Evolutionary conservation across 2,888 invertebrate species (phyloP), one percentile per base, ranked within the genome.

Genomic region (Campoplex nolae): DNA sequence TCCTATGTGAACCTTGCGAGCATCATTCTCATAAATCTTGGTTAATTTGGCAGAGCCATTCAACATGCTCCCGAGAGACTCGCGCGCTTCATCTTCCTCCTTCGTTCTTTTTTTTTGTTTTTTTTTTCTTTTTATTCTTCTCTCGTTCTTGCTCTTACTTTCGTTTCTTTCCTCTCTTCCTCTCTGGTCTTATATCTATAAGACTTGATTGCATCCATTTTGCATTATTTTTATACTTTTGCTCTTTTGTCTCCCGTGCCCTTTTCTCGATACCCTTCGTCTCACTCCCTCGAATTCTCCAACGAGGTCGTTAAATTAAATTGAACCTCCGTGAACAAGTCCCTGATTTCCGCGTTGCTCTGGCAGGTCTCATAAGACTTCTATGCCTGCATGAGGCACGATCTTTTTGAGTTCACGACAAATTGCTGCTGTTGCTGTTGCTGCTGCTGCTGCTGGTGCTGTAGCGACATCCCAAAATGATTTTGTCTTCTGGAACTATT

Each of bases 41-140:
- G 90, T 92, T 93, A 94, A 94, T 93, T 94, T 93, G 93, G 91
- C 93, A 92, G 89, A 92, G 91, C 91, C 90, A 91, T 93, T 92
- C 92, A 88, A 89, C 88, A 80, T 90, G 90, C 92, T 91, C 89
- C 90, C 88, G 90, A 88, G 90, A 88, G 88, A 85, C 87, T 88
- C 86, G 88, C 84, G 82, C 74, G 75, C 84, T 85, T 51, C 70
- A 38, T 88, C 89, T 85, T 58, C 88, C 67, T 85, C n/a, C 86
- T 77, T 85, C 38, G 38, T 38, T 38, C 38, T 38, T 38, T 38
- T 38, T 81, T 76, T 86, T 38, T 38, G 0, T 38, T 38, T 38
- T 38, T 81, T 76, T 86, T 58, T 58, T 54, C 18, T 54, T 54
- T 3, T 23, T 58, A 11, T 58, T 16, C 56, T 77, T 75, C 86